These are phyloP conservation scores for Pampus argenteus DNA, from an alignment of 2,797 vertebrate species.

Conservation along the genomic window DNA sequence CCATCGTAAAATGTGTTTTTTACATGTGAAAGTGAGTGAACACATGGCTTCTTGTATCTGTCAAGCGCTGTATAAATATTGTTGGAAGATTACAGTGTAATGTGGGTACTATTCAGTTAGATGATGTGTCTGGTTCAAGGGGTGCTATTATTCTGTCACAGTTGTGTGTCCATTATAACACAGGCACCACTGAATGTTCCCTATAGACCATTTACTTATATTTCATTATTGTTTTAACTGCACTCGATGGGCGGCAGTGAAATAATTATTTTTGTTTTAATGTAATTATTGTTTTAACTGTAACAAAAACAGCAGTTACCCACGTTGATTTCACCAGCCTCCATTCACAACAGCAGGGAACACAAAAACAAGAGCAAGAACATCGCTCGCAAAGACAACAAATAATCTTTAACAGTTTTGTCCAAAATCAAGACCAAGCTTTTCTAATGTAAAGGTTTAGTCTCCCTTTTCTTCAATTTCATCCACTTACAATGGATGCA, in stretches of 20 bases:
- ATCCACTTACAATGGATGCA: slow-evolving; percentile 2
- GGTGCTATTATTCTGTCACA: not conserved
- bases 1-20: not conserved
- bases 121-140: not conserved
- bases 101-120: not conserved
- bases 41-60: not conserved
- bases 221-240: slow-evolving; percentile 1
- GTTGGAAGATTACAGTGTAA: not conserved
- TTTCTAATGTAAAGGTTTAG: not conserved
- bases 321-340: not conserved
- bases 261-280: slow-evolving; percentile 2
- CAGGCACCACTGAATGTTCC: not conserved
- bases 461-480: not conserved
- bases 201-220: not conserved
- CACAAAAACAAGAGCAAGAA: no score
- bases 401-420: not conserved
- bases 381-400: no score
- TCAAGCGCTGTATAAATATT: not conserved
- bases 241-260: not conserved
- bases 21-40: not conserved
- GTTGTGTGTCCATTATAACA: not conserved
- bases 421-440: no score
- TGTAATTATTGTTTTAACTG: not conserved
- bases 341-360: no score
- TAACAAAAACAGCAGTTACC: not conserved